phyloP scores from a whole-genome alignment of 2,113 vertebrate species.

The Tragelaphus strepsiceros region DNA sequence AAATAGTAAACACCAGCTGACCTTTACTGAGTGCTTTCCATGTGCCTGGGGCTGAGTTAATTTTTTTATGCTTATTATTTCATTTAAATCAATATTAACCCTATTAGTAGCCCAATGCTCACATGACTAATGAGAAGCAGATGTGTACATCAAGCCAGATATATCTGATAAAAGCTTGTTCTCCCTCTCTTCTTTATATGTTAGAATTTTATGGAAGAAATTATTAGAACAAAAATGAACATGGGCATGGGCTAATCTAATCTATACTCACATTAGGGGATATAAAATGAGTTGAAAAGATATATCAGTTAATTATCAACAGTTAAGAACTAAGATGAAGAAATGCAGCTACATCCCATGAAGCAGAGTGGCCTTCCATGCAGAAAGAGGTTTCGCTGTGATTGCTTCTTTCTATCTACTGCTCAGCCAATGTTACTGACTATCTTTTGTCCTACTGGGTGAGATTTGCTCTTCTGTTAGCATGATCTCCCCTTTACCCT shows the following conservation, averaged over 20 bases:
- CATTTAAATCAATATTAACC: neutral
- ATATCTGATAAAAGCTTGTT: neutral
- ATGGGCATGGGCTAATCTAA: neutral
- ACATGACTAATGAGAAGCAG: neutral
- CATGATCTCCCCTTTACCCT: neutral
- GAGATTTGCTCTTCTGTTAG: neutral
- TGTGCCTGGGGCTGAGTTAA: neutral
- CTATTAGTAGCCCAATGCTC: neutral
- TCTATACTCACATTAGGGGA: neutral
- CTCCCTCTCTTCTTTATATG: neutral
- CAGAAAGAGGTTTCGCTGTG: neutral
- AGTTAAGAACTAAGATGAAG: neutral
- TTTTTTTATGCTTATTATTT: neutral
- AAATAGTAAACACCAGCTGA: neutral
- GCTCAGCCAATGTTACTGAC: neutral
- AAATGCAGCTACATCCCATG: neutral
- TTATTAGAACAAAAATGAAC: neutral
- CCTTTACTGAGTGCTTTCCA: neutral
- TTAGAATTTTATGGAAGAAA: neutral
- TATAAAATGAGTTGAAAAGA: neutral
- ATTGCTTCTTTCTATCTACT: neutral
- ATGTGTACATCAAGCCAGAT: neutral
- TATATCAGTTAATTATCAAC: neutral
- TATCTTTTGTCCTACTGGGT: neutral
- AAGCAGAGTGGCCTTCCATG: neutral